Conservation (phyloP, 2,888 invertebrate species). For the Ctena decussata region DNA sequence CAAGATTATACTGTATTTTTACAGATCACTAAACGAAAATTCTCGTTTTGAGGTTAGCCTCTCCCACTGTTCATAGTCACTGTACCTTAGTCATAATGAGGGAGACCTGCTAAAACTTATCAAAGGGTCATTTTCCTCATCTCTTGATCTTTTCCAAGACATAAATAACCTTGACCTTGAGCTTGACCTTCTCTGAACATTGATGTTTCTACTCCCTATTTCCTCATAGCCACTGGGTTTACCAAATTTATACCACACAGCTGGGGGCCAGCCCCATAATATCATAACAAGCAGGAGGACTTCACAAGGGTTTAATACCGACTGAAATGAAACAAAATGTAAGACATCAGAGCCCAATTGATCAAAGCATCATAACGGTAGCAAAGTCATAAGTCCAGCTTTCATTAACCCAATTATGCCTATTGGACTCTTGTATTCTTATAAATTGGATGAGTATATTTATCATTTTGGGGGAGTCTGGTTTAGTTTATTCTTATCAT, state of each 20-base stretch:
- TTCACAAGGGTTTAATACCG: conserved; percentile 63
- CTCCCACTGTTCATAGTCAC: not conserved
- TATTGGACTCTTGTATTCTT: too few species aligned
- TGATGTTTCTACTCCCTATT: conserved; percentile 27
- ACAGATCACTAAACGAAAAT: not conserved
- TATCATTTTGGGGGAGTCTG: too few species aligned
- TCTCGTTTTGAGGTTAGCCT: not conserved
- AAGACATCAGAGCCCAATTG: too few species aligned
- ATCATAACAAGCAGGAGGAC: conserved; percentile 54
- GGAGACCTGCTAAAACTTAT: conserved; percentile 43
- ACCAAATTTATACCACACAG: conserved; percentile 39
- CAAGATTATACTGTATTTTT: too few species aligned
- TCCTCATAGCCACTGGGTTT: conserved; percentile 28
- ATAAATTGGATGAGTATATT: too few species aligned
- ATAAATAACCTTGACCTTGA: conserved; percentile 10
- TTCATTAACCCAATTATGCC: too few species aligned
- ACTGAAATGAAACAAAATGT: conserved; percentile 36
- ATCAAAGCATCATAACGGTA: too few species aligned
- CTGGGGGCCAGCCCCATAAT: conserved; percentile 40
- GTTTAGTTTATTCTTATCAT: too few species aligned
- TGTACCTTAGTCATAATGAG: not conserved
- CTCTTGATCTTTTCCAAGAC: not conserved
- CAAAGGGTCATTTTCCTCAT: conserved; percentile 36
- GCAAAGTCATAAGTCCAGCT: too few species aligned
- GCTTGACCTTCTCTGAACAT: conserved; percentile 11